A percentile compares a stretch with the other conserved stretches of the same genome.
phyloP scores from a whole-genome alignment of 2,797 vertebrate genomes.

The Scarus forsteni region DNA sequence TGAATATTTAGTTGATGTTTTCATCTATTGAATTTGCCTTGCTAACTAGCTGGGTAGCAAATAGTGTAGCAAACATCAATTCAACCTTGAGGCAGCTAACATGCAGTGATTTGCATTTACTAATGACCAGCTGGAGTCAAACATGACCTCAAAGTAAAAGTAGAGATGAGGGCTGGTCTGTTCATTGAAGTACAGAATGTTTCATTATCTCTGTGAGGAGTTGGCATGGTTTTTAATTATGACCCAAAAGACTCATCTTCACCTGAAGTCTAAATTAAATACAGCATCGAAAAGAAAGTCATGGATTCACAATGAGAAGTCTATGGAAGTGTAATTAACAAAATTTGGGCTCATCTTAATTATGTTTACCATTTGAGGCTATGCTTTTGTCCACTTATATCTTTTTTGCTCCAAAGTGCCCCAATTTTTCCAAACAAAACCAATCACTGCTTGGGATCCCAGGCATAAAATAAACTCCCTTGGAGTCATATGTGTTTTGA shows the following conservation, averaged over 20 bases:
- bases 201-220: slow-evolving; percentile 4
- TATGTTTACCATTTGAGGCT: background rate
- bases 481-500: too few relatives aligned
- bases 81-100: slow-evolving; percentile 50
- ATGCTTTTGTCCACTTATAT: slow-evolving; percentile 1
- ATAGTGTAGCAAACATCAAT: slow-evolving; percentile 34
- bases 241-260: slow-evolving; percentile 18
- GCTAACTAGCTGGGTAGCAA: slow-evolving; percentile 42
- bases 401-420: background rate
- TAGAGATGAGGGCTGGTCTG: background rate
- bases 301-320: slow-evolving; percentile 12
- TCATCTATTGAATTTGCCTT: slow-evolving; percentile 34
- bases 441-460: too few relatives aligned
- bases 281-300: background rate
- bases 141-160: slow-evolving; percentile 38
- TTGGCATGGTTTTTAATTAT: slow-evolving; percentile 21
- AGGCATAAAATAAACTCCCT: too few relatives aligned
- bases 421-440: too few relatives aligned
- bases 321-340: slow-evolving; percentile 31
- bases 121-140: slow-evolving; percentile 59
- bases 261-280: slow-evolving; percentile 39
- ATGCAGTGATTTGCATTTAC: slow-evolving; percentile 39
- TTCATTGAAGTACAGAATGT: slow-evolving; percentile 1
- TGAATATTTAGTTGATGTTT: slow-evolving; percentile 24
- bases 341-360: slow-evolving; percentile 17